These are phyloP conservation scores for Aspidoscelis tigris DNA, from an alignment of 2,113 vertebrate species.

Conservation along the genomic window DNA sequence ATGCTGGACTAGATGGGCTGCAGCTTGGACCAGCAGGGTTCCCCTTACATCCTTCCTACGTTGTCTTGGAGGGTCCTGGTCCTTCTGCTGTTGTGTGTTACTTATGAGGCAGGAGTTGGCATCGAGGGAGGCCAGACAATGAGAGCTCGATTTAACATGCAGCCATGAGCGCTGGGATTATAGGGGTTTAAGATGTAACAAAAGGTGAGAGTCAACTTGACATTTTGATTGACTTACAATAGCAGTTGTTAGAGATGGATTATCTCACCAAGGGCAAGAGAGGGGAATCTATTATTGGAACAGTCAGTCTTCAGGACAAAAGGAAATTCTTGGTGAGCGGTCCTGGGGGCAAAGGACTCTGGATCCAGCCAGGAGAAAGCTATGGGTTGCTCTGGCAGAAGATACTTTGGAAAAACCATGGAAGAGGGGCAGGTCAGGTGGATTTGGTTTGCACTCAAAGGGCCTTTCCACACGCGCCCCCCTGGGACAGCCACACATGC, in stretches of 20 bases:
- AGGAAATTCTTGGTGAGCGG: not conserved
- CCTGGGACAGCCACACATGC: too few species aligned
- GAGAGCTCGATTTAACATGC: conserved; percentile 50
- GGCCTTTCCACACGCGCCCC: too few species aligned
- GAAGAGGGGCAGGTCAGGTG: not conserved
- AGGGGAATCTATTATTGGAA: conserved; percentile 51
- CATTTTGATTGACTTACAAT: conserved; percentile 66
- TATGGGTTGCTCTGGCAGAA: too few species aligned
- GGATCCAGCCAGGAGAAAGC: not conserved
- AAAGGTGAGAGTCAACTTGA: conserved; percentile 70
- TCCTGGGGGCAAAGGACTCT: not conserved
- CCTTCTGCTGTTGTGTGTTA: not conserved
- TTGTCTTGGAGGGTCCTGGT: not conserved
- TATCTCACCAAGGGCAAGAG: conserved; percentile 55
- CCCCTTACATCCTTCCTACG: too few species aligned
- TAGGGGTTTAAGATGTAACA: conserved; percentile 68
- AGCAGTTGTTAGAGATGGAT: conserved; percentile 69
- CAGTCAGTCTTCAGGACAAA: conserved; percentile 41
- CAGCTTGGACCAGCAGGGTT: too few species aligned
- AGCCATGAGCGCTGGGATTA: conserved; percentile 59
- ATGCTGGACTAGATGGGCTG: too few species aligned
- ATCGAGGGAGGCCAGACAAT: conserved; percentile 14
- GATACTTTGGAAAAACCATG: not conserved
- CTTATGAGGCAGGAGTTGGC: not conserved
- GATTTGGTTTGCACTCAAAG: not conserved